A percentile compares a stretch with the other conserved stretches of the same genome.
phyloP scores from a whole-genome alignment of 2,797 vertebrate genomes.

The Coendou prehensilis region DNA sequence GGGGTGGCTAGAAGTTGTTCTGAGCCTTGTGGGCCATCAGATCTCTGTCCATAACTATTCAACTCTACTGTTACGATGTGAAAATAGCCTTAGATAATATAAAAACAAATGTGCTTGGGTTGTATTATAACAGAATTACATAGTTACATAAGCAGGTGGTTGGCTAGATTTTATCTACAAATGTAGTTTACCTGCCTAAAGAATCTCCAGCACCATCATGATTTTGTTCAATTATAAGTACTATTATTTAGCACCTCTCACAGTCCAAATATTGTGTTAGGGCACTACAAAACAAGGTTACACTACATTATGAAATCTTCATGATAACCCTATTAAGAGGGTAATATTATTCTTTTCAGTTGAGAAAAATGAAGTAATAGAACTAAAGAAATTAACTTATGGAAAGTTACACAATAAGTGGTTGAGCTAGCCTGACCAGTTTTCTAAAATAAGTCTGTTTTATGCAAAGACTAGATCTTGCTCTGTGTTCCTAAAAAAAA shows the following conservation, averaged over 20 bases:
- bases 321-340: background rate
- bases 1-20: conserved; percentile 5
- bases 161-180: background rate
- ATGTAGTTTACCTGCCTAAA: background rate
- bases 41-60: background rate
- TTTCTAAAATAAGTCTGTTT: background rate
- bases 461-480: background rate
- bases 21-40: background rate
- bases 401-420: rapidly evolving
- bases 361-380: background rate
- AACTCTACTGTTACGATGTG: background rate
- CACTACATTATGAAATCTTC: background rate
- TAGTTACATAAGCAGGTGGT: background rate
- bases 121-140: conserved; percentile 5
- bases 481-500: background rate
- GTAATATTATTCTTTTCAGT: background rate
- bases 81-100: background rate
- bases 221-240: background rate
- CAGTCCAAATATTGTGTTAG: background rate
- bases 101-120: background rate
- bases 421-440: background rate
- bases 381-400: background rate
- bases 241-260: background rate
- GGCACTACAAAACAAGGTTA: background rate
- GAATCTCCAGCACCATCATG: background rate